phyloP scores from a whole-genome alignment of 1,140 invertebrate genomes.

The Sitophilus oryzae region DNA sequence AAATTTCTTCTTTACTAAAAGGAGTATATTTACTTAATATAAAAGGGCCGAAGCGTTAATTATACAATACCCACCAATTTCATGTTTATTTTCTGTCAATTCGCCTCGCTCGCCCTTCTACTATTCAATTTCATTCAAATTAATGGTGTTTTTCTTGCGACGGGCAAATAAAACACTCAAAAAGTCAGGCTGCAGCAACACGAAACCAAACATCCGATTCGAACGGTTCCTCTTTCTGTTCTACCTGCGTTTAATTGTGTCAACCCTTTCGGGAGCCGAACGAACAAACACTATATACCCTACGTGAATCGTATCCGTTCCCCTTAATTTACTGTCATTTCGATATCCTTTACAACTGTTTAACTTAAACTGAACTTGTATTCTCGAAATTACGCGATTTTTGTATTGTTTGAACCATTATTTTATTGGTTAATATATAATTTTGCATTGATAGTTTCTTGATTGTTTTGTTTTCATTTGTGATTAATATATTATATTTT shows the following conservation, averaged over 20 bases:
- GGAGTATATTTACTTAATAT: too few relatives aligned
- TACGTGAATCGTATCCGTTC: constrained; percentile 24
- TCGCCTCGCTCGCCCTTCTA: background rate
- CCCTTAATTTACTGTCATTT: constrained; percentile 33
- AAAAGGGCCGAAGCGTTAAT: background rate
- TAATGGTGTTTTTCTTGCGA: constrained; percentile 7
- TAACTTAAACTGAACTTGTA: background rate
- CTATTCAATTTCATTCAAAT: constrained; percentile 16
- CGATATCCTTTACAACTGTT: constrained; percentile 19
- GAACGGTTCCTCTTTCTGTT: constrained; percentile 7
- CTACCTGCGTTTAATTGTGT: constrained; percentile 19
- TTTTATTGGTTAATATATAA: too few relatives aligned
- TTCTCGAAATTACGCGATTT: too few relatives aligned
- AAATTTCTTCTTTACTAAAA: too few relatives aligned
- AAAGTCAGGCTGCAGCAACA: constrained; percentile 18
- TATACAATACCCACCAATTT: background rate
- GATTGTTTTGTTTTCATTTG: too few relatives aligned
- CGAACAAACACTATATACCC: constrained; percentile 8
- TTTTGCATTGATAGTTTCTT: too few relatives aligned
- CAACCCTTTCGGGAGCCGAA: constrained; percentile 14
- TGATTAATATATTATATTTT: too few relatives aligned
- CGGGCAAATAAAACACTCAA: constrained; percentile 21
- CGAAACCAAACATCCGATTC: constrained; percentile 21
- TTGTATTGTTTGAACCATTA: too few relatives aligned
- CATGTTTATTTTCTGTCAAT: constrained; percentile 8